phyloP scores from a whole-genome alignment of 2,113 vertebrate genomes.

The Acrocephalus arundinaceus region DNA sequence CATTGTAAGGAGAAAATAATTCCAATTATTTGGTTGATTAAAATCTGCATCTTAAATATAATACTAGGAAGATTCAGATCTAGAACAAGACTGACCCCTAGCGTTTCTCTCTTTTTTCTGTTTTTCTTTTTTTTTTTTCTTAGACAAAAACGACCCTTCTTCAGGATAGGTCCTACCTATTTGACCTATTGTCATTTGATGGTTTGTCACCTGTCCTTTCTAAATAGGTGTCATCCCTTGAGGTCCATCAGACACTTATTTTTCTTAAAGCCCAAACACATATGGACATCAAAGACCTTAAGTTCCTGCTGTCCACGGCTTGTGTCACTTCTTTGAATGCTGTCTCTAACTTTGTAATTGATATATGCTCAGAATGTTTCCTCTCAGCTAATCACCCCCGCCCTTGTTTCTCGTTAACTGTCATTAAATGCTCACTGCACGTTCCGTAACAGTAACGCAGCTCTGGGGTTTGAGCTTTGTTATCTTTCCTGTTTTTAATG shows the following conservation, averaged over 20 bases:
- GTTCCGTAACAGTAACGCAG: not conserved
- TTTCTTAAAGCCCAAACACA: not conserved
- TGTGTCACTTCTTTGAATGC: not conserved
- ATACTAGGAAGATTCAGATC: not conserved
- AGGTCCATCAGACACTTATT: not conserved
- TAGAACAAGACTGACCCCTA: conserved; percentile 59
- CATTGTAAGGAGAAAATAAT: not conserved
- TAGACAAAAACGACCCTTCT: not conserved
- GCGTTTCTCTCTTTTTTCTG: not conserved
- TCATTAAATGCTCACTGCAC: not conserved
- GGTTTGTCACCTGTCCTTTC: not conserved
- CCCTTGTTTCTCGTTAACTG: not conserved
- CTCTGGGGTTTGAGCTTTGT: not conserved
- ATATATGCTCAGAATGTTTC: not conserved
- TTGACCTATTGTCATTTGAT: not conserved
- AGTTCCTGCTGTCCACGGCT: not conserved
- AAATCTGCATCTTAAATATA: not conserved
- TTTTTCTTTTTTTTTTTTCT: not conserved
- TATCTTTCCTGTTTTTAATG: not conserved
- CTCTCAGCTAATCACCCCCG: not conserved
- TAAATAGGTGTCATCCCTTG: not conserved
- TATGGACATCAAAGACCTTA: not conserved
- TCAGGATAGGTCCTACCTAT: not conserved
- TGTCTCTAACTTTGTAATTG: not conserved
- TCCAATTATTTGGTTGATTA: not conserved